These are phyloP conservation scores for Dinoponera quadriceps DNA, from an alignment of 1,140 invertebrate genomes.

Conservation along the genomic window DNA sequence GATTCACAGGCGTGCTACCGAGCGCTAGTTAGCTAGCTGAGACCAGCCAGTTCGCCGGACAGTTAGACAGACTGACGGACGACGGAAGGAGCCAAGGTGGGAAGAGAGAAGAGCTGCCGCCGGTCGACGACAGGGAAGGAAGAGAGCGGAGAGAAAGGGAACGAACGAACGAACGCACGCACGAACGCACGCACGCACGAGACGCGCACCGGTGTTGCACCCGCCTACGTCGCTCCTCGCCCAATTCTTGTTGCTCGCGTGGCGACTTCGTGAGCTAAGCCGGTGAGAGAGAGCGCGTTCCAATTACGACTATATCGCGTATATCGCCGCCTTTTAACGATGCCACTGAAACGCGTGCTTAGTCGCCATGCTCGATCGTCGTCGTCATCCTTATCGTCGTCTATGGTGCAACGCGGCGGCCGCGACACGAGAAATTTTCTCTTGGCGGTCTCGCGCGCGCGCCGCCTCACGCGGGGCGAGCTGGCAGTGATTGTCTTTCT, in stretches of 20 bases:
- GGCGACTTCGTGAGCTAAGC: constrained; percentile 59
- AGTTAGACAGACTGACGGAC: background rate
- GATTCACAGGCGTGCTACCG: constrained; percentile 25
- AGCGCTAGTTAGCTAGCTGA: background rate
- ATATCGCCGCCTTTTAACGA: constrained; percentile 60
- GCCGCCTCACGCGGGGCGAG: background rate
- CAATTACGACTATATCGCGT: constrained; percentile 51
- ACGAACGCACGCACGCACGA: constrained; percentile 21
- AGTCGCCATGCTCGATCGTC: background rate
- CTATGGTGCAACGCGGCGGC: background rate
- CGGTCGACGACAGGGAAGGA: no score
- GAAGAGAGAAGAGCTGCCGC: constrained; percentile 9
- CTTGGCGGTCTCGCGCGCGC: background rate
- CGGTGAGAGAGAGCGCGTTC: constrained; percentile 65
- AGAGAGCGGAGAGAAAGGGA: constrained; percentile 30
- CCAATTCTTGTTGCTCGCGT: constrained; percentile 31
- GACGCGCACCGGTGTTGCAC: background rate
- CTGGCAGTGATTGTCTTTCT: constrained; percentile 44
- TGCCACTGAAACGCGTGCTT: background rate
- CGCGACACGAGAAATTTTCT: constrained; percentile 46
- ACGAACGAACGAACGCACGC: constrained; percentile 10
- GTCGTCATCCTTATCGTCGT: background rate
- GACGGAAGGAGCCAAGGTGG: constrained; percentile 20
- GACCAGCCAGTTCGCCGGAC: background rate
- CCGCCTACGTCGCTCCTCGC: constrained; percentile 33